Percentiles rank a stretch among this genome's conserved stretches.
Evolutionary conservation across 1,140 invertebrate species (phyloP).

Genomic region (Oryctes rhinoceros): DNA sequence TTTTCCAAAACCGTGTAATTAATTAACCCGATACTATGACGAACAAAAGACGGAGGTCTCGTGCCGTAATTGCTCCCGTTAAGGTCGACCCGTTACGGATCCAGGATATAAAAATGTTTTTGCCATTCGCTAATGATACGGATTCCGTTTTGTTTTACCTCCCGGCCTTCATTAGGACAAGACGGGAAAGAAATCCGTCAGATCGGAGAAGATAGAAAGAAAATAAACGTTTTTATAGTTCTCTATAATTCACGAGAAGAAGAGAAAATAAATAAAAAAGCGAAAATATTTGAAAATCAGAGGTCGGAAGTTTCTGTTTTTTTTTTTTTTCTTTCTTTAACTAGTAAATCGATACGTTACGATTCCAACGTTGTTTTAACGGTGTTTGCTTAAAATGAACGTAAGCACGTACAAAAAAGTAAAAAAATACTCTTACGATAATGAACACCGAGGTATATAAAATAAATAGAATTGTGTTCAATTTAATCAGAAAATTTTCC

Average conservation of each 20-base stretch:
- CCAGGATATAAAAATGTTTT: slow-evolving; percentile 27
- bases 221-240: slow-evolving; percentile 19
- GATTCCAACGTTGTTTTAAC: too few species aligned
- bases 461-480: too few species aligned
- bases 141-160: slow-evolving; percentile 20
- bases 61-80: slow-evolving; percentile 25
- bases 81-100: background rate
- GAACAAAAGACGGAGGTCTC: background rate
- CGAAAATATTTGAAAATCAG: background rate
- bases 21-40: slow-evolving; percentile 17
- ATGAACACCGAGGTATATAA: too few species aligned
- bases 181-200: slow-evolving; percentile 17
- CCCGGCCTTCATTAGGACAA: slow-evolving; percentile 15
- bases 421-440: too few species aligned
- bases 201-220: background rate
- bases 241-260: background rate
- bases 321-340: too few species aligned
- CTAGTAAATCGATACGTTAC: too few species aligned
- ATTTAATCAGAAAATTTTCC: too few species aligned
- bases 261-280: slow-evolving; percentile 1
- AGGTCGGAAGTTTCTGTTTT: too few species aligned
- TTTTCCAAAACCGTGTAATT: slow-evolving; percentile 31
- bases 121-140: slow-evolving; percentile 28
- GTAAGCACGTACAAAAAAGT: too few species aligned
- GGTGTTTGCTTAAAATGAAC: too few species aligned